Evolutionary conservation across 2,797 vertebrate genomes (phyloP).

Genomic region (Sebastes umbrosus): DNA sequence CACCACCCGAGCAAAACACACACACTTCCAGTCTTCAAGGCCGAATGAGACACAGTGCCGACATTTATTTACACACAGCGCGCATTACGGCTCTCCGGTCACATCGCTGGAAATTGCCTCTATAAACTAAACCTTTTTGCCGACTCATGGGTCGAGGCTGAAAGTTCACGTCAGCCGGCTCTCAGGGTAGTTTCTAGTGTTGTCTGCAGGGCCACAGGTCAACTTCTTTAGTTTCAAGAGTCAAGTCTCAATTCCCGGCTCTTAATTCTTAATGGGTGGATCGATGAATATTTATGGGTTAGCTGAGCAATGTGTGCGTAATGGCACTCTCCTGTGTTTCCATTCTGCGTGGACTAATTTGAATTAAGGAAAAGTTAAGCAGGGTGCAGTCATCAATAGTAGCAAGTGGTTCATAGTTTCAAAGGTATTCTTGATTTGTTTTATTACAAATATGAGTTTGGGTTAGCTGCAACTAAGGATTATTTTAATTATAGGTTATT

Average conservation of each 20-base stretch:
- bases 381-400: not conserved
- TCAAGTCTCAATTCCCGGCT: constrained; percentile 70
- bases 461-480: not conserved
- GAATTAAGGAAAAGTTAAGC: constrained; percentile 7
- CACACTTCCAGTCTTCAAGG: constrained; percentile 11
- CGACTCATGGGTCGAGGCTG: not conserved
- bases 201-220: constrained; percentile 44
- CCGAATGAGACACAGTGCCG: not conserved
- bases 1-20: constrained; percentile 1
- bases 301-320: constrained; percentile 54
- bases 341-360: constrained; percentile 36
- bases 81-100: not conserved
- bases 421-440: not conserved
- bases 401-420: not conserved
- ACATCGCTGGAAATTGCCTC: constrained; percentile 15
- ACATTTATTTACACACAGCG: constrained; percentile 39
- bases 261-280: constrained; percentile 74
- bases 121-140: constrained; percentile 33
- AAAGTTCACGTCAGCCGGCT: constrained; percentile 19
- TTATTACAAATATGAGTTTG: not conserved
- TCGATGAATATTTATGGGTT: constrained; percentile 70
- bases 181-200: constrained; percentile 32
- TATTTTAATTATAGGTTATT: not conserved
- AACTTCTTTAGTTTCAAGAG: constrained; percentile 71
- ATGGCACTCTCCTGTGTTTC: constrained; percentile 52